These are phyloP conservation scores for Furnarius figulus DNA, from an alignment of 2,113 vertebrate species.

Conservation along the genomic window DNA sequence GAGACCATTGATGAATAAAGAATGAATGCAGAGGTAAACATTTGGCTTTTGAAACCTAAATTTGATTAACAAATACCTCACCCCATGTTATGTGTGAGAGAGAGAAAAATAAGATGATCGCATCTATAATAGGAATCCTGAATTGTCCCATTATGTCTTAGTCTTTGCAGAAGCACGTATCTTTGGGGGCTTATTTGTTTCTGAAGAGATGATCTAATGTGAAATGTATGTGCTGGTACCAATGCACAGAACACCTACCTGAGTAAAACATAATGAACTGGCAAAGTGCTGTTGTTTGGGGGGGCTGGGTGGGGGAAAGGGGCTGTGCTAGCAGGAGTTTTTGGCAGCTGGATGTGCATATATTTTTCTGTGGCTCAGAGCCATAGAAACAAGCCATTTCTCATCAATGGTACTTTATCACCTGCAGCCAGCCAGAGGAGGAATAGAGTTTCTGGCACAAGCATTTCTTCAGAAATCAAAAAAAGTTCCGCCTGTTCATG, in stretches of 20 bases:
- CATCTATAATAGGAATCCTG: constrained; percentile 29
- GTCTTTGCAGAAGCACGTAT: constrained; percentile 50
- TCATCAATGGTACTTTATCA: constrained; percentile 28
- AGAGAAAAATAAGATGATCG: constrained; percentile 8
- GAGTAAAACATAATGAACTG: constrained; percentile 44
- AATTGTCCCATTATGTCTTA: constrained; percentile 31
- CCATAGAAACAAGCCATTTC: constrained; percentile 42
- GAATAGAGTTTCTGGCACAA: constrained; percentile 14
- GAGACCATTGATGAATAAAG: constrained; percentile 64
- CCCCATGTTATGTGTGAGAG: constrained; percentile 22
- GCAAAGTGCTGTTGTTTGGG: background rate
- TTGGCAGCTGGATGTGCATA: background rate
- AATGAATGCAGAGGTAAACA: constrained; percentile 51
- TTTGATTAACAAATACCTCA: constrained; percentile 76
- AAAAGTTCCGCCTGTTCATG: background rate
- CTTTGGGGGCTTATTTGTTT: constrained; percentile 54
- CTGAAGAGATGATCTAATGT: constrained; percentile 52
- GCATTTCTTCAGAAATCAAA: background rate
- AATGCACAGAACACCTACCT: constrained; percentile 12
- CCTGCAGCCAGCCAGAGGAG: background rate
- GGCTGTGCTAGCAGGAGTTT: background rate
- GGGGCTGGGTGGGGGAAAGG: background rate
- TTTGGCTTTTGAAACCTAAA: constrained; percentile 64
- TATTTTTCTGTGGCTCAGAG: background rate
- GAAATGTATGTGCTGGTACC: constrained; percentile 2